These are phyloP conservation scores for Hesperia comma DNA, from an alignment of 2,888 invertebrate genomes.

Conservation along the genomic window DNA sequence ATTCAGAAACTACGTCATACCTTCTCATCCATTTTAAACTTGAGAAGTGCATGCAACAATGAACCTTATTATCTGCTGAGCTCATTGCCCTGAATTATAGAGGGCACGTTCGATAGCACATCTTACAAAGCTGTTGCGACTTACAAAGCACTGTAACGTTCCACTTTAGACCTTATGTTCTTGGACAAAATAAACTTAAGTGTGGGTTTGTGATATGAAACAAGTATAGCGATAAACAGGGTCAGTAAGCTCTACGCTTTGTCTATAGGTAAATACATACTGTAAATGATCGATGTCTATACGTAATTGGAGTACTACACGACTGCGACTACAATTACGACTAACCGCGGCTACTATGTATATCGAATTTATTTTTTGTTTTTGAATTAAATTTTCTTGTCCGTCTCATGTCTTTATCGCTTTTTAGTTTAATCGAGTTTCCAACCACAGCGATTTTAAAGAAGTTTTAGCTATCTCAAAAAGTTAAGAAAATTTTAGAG, in stretches of 20 bases:
- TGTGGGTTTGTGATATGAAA: constrained; percentile 15
- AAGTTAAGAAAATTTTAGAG: too few species aligned
- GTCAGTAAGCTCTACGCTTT: constrained; percentile 57
- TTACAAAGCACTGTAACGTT: background rate
- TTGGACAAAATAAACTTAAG: background rate
- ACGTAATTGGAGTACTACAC: too few species aligned
- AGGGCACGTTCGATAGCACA: constrained; percentile 47
- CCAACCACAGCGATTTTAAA: too few species aligned
- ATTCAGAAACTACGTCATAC: constrained; percentile 1
- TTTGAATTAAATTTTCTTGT: too few species aligned
- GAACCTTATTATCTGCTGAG: constrained; percentile 17
- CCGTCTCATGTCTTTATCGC: too few species aligned
- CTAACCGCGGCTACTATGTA: too few species aligned
- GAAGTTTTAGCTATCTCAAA: too few species aligned
- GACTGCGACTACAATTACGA: too few species aligned
- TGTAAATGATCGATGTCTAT: too few species aligned
- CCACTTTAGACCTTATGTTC: constrained; percentile 13
- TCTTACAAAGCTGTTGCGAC: constrained; percentile 51
- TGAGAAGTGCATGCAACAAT: constrained; percentile 9
- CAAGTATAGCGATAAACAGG: constrained; percentile 54
- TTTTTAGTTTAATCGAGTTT: too few species aligned
- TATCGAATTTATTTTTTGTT: too few species aligned
- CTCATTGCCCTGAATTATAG: constrained; percentile 44
- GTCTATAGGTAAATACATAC: too few species aligned
- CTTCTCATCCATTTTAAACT: constrained; percentile 5